Evolutionary conservation across 1,140 invertebrate genomes (phyloP), one percentile per base, ranked within the genome.

Genomic region (Zaprionus nigranus): DNA sequence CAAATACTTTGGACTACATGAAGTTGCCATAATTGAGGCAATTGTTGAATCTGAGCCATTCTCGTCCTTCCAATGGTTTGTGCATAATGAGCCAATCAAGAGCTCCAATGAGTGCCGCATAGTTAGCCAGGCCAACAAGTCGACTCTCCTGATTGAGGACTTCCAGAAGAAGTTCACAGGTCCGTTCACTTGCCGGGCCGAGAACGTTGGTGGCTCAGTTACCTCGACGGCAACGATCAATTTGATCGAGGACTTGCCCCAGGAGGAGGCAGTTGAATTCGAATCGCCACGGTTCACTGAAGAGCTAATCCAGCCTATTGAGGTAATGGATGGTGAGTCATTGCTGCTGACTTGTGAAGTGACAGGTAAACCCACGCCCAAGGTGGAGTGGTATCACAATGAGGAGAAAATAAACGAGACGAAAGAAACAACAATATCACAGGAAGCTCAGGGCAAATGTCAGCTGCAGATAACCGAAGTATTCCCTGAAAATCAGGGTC

Each of bases 291-390:
- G 94, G 75, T 98, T 98, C 80, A 93, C 95, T 15, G 95, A 95
- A 82, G 95, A 94, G 81, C 93, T 98, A 58, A 64, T 87, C 13
- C 94, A 94, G 54, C 95, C 96, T 17, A 93, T 96, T 2, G 95
- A 96, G 81, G 96, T 99, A 7, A 99, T 99, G 97, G 98, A 99
- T 93, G 97, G 97, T 49, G 97, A 99, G 88, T 95, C 97, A 85
- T 96, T 97, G 26, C 94, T 95, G 77, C 95, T 99, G 51, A 95
- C 94, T 65, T 97, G 97, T 82, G 93, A 95, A 78, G 95, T 97
- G 26, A 94, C 93, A 57, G 97, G 97, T n/a, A 95, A 96, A 92
- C 97, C 97, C 15, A 96, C 94, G 34, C 97, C 97, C 5, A 96
- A 95, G 84, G 95, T 98, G 17, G 94, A 95, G 69, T 99, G 98